A percentile compares a stretch with the other conserved stretches of the same genome.
Evolutionary conservation across 2,113 vertebrate genomes (phyloP).

Genomic region (Corynorhinus townsendii): DNA sequence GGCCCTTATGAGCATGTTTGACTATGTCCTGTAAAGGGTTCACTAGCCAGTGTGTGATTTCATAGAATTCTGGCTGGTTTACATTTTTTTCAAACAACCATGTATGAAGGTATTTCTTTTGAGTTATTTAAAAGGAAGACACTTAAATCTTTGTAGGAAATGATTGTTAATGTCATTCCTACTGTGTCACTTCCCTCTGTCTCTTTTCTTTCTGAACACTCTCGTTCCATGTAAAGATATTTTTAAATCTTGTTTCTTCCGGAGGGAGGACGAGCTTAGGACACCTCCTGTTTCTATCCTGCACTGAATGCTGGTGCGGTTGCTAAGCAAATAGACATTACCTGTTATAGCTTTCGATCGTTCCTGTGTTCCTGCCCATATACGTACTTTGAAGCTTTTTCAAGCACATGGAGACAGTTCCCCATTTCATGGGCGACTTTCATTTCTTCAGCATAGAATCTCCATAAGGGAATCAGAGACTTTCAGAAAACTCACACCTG

Average conservation of each 20-base stretch:
- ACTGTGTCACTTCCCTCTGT: background rate
- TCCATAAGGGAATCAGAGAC: background rate
- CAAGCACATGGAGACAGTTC: background rate
- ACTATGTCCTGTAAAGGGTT: background rate
- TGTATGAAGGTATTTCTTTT: background rate
- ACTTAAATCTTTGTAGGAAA: background rate
- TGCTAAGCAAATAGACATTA: background rate
- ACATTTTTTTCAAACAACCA: background rate
- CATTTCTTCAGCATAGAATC: background rate
- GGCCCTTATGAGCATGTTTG: accelerated
- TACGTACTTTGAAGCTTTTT: background rate
- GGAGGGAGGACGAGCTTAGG: background rate
- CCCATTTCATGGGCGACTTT: background rate
- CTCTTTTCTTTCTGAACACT: background rate
- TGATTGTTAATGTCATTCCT: background rate
- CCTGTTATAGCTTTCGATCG: background rate
- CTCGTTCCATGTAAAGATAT: background rate
- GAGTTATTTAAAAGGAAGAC: background rate
- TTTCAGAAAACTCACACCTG: background rate
- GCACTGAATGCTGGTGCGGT: background rate
- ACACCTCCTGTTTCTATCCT: background rate
- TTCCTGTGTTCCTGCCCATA: background rate
- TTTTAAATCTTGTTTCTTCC: background rate
- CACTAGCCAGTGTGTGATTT: accelerated
- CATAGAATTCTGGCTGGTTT: background rate